These are phyloP conservation scores for Hypanus sabinus DNA, from an alignment of 2,113 vertebrate species.

Conservation along the genomic window DNA sequence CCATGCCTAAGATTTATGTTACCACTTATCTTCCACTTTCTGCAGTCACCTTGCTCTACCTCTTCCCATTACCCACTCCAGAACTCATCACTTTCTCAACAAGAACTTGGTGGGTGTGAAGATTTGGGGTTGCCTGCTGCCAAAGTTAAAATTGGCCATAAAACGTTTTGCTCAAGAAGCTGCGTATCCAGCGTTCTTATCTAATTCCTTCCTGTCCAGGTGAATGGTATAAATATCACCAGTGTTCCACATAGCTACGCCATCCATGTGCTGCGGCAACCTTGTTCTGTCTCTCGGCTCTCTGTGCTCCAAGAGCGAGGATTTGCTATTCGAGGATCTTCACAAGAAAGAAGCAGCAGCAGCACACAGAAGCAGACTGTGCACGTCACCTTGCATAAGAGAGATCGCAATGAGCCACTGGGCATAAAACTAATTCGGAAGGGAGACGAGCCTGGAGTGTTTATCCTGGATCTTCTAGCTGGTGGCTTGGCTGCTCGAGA, in stretches of 20 bases:
- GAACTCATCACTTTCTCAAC: no score
- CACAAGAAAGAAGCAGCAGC: constrained; percentile 40
- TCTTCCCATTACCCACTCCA: no score
- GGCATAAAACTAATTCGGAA: constrained; percentile 87
- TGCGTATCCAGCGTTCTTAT: not conserved
- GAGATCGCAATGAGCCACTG: constrained; percentile 67
- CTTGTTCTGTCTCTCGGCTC: constrained; percentile 62
- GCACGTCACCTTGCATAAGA: constrained; percentile 74
- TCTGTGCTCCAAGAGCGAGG: constrained; percentile 85
- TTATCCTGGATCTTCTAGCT: constrained; percentile 76
- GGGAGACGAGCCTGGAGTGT: constrained; percentile 75
- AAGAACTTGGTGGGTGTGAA: no score
- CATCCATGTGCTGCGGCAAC: constrained; percentile 64
- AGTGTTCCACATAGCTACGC: constrained; percentile 71
- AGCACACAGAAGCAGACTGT: constrained; percentile 58
- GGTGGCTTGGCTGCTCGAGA: constrained; percentile 82
- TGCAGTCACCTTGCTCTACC: no score
- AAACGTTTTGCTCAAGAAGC: not conserved
- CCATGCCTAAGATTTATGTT: no score
- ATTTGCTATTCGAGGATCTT: constrained; percentile 60
- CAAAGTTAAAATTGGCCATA: not conserved
- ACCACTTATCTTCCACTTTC: no score
- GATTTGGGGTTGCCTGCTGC: not conserved
- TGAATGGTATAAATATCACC: constrained; percentile 76
- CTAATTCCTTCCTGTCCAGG: constrained; percentile 51